Conservation (phyloP, 1,140 invertebrate genomes). For the Eurosta solidaginis region DNA sequence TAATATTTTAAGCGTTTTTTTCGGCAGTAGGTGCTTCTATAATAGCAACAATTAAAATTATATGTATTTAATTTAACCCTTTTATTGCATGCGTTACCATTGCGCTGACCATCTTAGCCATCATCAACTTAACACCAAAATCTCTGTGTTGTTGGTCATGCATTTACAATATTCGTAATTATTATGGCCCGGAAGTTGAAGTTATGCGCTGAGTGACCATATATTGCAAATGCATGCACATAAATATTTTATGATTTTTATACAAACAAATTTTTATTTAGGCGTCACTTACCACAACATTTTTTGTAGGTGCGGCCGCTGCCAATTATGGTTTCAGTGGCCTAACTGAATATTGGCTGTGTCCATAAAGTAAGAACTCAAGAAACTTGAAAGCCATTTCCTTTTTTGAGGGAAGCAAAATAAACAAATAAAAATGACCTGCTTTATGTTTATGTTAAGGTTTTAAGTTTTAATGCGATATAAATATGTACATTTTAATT, state of each 20-base stretch:
- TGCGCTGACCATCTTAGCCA: background rate
- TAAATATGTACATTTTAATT: too few species aligned
- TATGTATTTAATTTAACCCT: too few species aligned
- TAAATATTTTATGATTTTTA: background rate
- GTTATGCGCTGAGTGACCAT: constrained; percentile 20
- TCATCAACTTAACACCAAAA: background rate
- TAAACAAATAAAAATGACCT: background rate
- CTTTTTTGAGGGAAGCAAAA: background rate
- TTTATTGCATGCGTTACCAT: too few species aligned
- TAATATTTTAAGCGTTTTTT: too few species aligned
- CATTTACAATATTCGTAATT: background rate
- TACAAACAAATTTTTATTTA: background rate
- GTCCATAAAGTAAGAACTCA: background rate
- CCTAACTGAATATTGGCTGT: too few species aligned
- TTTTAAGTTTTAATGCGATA: too few species aligned
- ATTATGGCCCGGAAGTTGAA: constrained; percentile 25
- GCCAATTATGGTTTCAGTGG: constrained; percentile 6
- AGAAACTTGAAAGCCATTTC: constrained; percentile 10
- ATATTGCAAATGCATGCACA: background rate
- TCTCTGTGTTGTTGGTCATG: background rate
- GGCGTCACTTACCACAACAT: background rate
- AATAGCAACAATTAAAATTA: too few species aligned
- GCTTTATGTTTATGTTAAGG: too few species aligned
- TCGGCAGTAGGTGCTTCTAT: too few species aligned
- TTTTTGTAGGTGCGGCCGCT: background rate